Evolutionary conservation across 2,113 vertebrate species (phyloP).

Genomic region (Gila orcuttii): DNA sequence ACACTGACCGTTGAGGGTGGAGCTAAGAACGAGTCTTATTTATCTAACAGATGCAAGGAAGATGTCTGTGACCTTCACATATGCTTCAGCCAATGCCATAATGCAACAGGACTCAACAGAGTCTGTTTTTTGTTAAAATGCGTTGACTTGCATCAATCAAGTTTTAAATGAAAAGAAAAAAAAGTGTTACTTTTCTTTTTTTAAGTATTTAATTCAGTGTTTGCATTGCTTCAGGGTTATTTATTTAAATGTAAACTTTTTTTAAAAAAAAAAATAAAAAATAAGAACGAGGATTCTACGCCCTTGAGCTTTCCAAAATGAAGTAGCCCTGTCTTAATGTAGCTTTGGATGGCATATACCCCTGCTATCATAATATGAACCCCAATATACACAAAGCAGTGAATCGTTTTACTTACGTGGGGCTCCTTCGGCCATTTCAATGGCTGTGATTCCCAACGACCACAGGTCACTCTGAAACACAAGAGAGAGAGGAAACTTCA

Average conservation of each 20-base stretch:
- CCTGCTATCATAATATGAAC: neutral
- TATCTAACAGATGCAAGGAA: slow-evolving; percentile 16
- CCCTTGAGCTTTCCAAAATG: neutral
- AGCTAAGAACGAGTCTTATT: neutral
- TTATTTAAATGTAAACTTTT: neutral
- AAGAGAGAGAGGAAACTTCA: neutral
- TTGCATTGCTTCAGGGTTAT: neutral
- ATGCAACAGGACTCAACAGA: neutral
- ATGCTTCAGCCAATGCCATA: slow-evolving; percentile 11
- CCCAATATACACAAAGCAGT: no score
- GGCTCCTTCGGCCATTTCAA: slow-evolving; percentile 29
- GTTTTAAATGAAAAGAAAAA: neutral
- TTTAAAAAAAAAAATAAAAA: no score
- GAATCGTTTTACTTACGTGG: slow-evolving; percentile 13
- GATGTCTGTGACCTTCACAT: slow-evolving; percentile 35
- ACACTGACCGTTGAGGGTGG: neutral
- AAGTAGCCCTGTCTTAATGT: neutral
- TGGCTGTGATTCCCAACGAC: slow-evolving; percentile 28
- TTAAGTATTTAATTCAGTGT: neutral
- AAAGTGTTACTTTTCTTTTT: neutral
- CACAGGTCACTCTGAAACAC: slow-evolving; percentile 29
- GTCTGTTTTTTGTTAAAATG: neutral
- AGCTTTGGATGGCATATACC: neutral
- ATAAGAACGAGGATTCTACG: neutral
- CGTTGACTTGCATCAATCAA: neutral